Evolutionary conservation across 2,888 invertebrate species (phyloP), one percentile per base, ranked within the genome.

Genomic region (Heliconius erato): DNA sequence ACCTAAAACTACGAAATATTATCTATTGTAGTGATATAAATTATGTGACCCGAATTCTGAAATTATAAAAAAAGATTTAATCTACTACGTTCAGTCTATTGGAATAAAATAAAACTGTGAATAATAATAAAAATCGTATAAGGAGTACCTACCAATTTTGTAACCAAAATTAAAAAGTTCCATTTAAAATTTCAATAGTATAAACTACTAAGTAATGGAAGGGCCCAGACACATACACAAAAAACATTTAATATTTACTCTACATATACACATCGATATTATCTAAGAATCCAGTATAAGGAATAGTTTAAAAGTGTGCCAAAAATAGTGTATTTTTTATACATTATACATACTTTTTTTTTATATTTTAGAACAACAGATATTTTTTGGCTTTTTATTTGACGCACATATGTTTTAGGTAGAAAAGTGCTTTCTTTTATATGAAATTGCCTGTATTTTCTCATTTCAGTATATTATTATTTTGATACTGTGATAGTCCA

Each of bases 281-380:
- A 63, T 71, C 32, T 77, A 44, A 78, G 32, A 81, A 19, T 76
- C 59, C 65, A 74, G 54, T 80, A 49, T 77, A 76, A 54, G 81
- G 32, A 59, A 49, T 77, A 77, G 77, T 65, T 71, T 40, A 80
- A 82, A 82, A 79, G 71, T 80, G 80, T 80, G 82, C 80, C 82
- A 82, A 82, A 82, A 82, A 82, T 82, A 80, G 63, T 79, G 54
- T 63, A 72, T 44, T 78, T 54, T 74, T 76, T 74, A 49, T 77
- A 77, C 69, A 72, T 44, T 67, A 49, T 65, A 40, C 40, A 32
- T 65, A 40, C 26, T 26, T 40, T 40, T 40, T 35, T 40, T 35
- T 35, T 35, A 35, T 26, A 63, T 63, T 12, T 76, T 28, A 78
- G 35, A 78, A 65, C 44, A 72, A 26, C 1, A 9, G 14, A 1